These are phyloP conservation scores for Poliocrania exsul DNA, from an alignment of 2,797 vertebrate species.

Conservation along the genomic window DNA sequence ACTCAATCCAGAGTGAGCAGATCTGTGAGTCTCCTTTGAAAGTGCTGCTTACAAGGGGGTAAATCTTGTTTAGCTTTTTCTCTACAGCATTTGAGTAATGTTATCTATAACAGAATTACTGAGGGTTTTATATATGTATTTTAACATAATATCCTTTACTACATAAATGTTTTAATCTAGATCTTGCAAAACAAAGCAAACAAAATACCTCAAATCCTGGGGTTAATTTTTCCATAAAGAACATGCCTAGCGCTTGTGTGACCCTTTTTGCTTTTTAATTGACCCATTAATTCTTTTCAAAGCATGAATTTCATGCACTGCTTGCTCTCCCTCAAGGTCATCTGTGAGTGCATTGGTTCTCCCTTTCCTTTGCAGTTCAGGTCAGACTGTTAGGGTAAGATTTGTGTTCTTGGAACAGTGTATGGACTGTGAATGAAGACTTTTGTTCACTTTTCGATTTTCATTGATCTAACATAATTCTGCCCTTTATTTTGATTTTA, in stretches of 20 bases:
- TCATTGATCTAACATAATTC: background rate
- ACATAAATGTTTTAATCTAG: background rate
- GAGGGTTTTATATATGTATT: background rate
- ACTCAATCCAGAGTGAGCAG: background rate
- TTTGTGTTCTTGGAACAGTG: background rate
- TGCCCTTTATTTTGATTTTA: background rate
- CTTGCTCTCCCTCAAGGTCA: background rate
- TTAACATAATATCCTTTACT: background rate
- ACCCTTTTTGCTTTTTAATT: background rate
- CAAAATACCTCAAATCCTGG: background rate
- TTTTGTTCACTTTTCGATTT: background rate
- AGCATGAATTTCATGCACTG: background rate
- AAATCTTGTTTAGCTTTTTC: background rate
- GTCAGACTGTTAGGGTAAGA: background rate
- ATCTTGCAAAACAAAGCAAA: background rate
- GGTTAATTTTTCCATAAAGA: background rate
- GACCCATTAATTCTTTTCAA: background rate
- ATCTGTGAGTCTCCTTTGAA: background rate
- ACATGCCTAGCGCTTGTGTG: background rate
- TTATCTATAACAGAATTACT: background rate
- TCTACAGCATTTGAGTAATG: background rate
- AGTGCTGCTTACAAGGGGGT: background rate
- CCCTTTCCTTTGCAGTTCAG: background rate
- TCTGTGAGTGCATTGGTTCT: background rate
- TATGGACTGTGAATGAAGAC: background rate